Percentiles rank a stretch among this genome's conserved stretches.
Evolutionary conservation across 2,888 invertebrate species (phyloP).

Genomic region (Auanema sp.): DNA sequence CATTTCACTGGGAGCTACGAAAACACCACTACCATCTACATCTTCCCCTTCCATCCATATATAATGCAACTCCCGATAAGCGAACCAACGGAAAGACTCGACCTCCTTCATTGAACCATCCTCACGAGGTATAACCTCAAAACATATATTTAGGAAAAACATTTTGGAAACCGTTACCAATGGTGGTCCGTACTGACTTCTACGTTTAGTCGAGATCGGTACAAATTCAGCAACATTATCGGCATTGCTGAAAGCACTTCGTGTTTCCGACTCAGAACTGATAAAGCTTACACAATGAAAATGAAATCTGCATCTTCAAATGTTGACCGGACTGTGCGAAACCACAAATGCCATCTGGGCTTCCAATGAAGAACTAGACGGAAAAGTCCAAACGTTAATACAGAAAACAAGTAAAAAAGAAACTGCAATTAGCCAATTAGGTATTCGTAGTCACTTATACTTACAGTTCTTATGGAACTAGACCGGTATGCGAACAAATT

Average conservation of each 20-base stretch:
- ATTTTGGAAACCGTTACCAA: not conserved
- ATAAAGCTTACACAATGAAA: conserved; percentile 46
- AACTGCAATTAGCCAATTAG: conserved; percentile 24
- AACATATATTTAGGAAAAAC: conserved; percentile 11
- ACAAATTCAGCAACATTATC: not conserved
- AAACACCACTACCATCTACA: conserved; percentile 16
- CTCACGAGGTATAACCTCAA: conserved; percentile 17
- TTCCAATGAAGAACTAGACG: conserved; percentile 62
- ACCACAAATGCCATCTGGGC: conserved; percentile 35
- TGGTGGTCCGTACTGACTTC: not conserved
- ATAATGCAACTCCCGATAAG: conserved; percentile 57
- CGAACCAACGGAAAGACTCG: conserved; percentile 48
- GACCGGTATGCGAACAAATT: conserved; percentile 31
- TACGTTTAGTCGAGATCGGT: not conserved
- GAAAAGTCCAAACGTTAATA: conserved; percentile 53
- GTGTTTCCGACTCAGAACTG: not conserved
- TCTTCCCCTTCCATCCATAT: conserved; percentile 49
- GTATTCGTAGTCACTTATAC: not conserved
- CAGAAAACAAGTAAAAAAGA: conserved; percentile 33
- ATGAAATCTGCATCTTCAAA: conserved; percentile 53
- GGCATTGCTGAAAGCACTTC: not conserved
- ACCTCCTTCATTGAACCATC: conserved; percentile 34
- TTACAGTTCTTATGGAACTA: conserved; percentile 24
- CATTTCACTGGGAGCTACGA: conserved; percentile 26
- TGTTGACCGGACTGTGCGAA: conserved; percentile 39